phyloP scores from a whole-genome alignment of 2,888 invertebrate species.

The Pristionchus exspectatus region DNA sequence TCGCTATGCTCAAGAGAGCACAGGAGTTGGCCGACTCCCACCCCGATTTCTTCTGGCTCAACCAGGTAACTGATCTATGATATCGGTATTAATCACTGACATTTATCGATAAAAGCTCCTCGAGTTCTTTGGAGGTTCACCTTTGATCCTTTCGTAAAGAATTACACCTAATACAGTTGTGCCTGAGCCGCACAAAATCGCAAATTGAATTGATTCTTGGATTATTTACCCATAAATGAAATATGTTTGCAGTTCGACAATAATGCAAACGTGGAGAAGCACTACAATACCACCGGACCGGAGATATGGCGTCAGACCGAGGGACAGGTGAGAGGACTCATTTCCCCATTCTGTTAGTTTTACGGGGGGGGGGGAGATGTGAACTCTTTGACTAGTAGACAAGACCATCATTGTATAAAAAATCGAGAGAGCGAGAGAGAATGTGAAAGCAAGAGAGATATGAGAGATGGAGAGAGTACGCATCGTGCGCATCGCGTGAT shows the following conservation, averaged over 20 bases:
- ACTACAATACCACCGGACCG: too few relatives aligned
- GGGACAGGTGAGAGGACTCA: constrained; percentile 73
- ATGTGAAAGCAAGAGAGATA: background rate
- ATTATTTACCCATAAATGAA: background rate
- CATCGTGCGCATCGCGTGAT: too few relatives aligned
- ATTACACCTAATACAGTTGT: too few relatives aligned
- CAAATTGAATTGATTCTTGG: background rate
- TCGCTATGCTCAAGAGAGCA: background rate
- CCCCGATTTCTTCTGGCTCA: constrained; percentile 29
- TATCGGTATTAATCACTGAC: too few relatives aligned
- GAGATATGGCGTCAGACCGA: constrained; percentile 65
- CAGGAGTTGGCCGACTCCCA: constrained; percentile 11
- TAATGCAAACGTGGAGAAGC: constrained; percentile 72
- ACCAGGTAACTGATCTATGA: background rate
- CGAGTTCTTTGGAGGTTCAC: background rate
- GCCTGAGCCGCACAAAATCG: too few relatives aligned
- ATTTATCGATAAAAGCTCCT: too few relatives aligned
- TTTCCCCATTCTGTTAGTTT: background rate
- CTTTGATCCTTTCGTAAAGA: background rate
- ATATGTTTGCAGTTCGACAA: constrained; percentile 70
- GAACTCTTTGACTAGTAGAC: too few relatives aligned
- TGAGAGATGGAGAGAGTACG: too few relatives aligned
- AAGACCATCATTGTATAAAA: too few relatives aligned
- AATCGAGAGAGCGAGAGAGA: too few relatives aligned
- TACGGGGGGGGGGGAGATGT: too few relatives aligned